Base-by-base conservation (phyloP, 92 coral and sea anemone genomes). In the Muricea muricata region DNA sequence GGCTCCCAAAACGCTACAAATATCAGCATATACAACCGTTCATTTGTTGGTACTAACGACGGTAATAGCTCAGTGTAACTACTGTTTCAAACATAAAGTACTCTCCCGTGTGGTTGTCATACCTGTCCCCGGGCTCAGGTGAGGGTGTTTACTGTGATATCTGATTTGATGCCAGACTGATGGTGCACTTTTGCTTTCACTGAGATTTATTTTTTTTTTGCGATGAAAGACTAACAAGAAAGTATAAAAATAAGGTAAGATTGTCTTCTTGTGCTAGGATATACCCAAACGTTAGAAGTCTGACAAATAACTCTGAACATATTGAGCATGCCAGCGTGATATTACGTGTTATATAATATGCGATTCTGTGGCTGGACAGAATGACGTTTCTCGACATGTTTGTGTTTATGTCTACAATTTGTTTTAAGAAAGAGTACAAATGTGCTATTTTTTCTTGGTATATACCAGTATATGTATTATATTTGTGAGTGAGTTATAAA, bases 131-230 rank as follows among this genome's bases (percentile, higher is more conserved):
- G 57, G 65, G 80, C 65, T 75, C 80, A 17, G 13, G 4, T 32
- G 41, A 25, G 21, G 80, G 40, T 54, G 65, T 31, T 47, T 21
- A 17, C 39, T 25, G 11, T n/a, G 7, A 48, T 10, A 18, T 54
- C 14, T 47, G 58, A 48, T 24, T n/a, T n/a, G n/a, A n/a, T n/a
- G n/a, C n/a, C n/a, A n/a, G n/a, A n/a, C n/a, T n/a, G n/a, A n/a
- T n/a, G n/a, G n/a, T 75, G 65, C 80, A 47, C 52, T 75, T 75
- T 34, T 75, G 47, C 26, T 66, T 75, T 75, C 31, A 37, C 48
- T 48, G 52, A 31, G 17, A 37, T 25, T 46, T 25, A 40, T 40
- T 21, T 40, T 71, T 1, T 31, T 75, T 47, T 75, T 75, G 80
- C 42, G 28, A 50, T 75, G 65, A 17, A 28, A 28, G 52, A 48